Evolutionary conservation across 2,113 vertebrate species (phyloP), one percentile per base, ranked within the genome.

Genomic region (Menura novaehollandiae): DNA sequence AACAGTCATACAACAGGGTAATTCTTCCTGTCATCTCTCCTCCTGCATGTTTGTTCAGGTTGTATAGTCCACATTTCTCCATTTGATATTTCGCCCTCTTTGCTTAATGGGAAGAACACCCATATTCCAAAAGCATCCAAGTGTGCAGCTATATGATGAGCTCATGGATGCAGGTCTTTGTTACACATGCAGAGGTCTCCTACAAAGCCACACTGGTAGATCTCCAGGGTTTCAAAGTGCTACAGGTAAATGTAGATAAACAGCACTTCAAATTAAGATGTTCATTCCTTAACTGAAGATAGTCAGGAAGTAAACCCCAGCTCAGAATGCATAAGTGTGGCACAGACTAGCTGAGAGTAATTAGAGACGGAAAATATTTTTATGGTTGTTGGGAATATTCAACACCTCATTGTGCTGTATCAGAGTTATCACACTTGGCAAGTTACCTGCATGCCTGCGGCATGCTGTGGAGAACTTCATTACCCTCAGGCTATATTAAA

Each of bases 1-100:
- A 97, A 99, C 99, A 0, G 99, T 99, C 68, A 99, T 99, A 95
- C 99, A 99, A 69, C 99, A 99, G 98, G 99, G 99, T 99, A 97
- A 97, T 3, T 86, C 66, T 9, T 62, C 12, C 23, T 33, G 16
- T 52, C 15, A 3, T 64, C 75, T 89, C 52, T 44, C 7, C 24
- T 49, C 32, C 49, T 64, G 15, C 27, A 2, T 46, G 32, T 91
- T 85, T 88, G 44, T 74, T 76, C 5, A 72, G 35, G 27, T 20
- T 43, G 24, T 77, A 2, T 24, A 52, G 23, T 72, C 67, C 37
- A 33, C 56, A 52, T 39, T 26, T 80, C 35, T 80, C 33, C 7
- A 2, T 51, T 12, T 67, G 79, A 78, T 33, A 30, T 74, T 59
- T 76, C 55, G n/a, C 58, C 39, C 15, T 88, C n/a, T 81, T 52